Evolutionary conservation across 2,113 vertebrate species (phyloP), one percentile per base, ranked within the genome.

Genomic region (Microcebus murinus): DNA sequence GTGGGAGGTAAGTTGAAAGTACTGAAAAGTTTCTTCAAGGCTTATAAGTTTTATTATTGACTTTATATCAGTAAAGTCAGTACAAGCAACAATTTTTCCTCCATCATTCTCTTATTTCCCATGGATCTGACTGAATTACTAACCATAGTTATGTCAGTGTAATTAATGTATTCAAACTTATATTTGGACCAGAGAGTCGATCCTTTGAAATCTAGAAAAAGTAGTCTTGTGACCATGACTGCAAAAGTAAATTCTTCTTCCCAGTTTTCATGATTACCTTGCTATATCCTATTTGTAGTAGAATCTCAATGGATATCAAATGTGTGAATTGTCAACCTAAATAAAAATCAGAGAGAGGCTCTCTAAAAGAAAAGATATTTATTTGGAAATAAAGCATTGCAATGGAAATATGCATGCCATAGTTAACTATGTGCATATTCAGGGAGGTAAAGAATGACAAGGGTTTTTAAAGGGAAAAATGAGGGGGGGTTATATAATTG

Each of bases 201-300:
- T 81, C 42, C 15, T 95, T 90, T 92, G 70, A 95, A 68, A 31
- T 87, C 20, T 87, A 21, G 9, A 93, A 59, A 23, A 92, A 89
- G 39, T 48, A 91, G 68, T 86, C 42, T 74, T 94, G 20, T 87
- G 70, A 81, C 17, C 11, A 87, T 87, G 34, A 57, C 12, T 73
- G 13, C 9, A 83, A 87, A 89, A 96, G 63, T 39, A 71, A 90
- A 12, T 96, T 92, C 4, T 68, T 91, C n/a, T 85, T 42, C 11
- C 10, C 34, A 90, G 57, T 79, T 96, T 25, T 86, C 50, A 57
- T 91, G 63, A 87, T 87, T 59, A 87, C 39, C 80, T 88, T 92
- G 31, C 82, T 87, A 61, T 70, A 68, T 1, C 1, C 36, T 55
- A 6, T 91, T 87, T 94, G 55, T 52, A 70, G 15, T 48, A 87